Conservation (phyloP, 2,113 vertebrate genomes). For the Sorex fumeus region DNA sequence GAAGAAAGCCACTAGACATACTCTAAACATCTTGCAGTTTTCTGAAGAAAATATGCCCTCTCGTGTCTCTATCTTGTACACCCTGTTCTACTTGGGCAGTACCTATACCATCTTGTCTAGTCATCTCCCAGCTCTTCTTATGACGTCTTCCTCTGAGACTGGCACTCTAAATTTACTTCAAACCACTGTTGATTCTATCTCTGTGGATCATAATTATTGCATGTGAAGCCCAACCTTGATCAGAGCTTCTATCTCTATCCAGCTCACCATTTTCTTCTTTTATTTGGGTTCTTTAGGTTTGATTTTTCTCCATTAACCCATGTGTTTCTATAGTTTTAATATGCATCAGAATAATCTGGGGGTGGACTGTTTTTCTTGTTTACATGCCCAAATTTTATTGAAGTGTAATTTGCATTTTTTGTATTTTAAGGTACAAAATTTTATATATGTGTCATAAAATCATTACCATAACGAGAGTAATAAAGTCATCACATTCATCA, state of each 20-base stretch:
- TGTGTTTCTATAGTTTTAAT: neutral
- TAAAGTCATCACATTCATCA: neutral
- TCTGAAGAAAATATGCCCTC: neutral
- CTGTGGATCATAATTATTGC: neutral
- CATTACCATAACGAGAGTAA: neutral
- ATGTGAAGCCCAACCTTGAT: accelerated
- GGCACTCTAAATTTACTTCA: accelerated
- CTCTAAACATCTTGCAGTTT: too few relatives aligned
- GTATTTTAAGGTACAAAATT: too few relatives aligned
- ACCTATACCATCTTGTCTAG: neutral
- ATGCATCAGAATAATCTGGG: neutral
- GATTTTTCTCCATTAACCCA: neutral
- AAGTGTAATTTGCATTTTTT: neutral
- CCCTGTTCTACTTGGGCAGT: neutral
- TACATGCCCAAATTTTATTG: neutral
- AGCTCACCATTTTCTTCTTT: too few relatives aligned
- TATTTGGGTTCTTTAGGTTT: too few relatives aligned
- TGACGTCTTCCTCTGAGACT: neutral
- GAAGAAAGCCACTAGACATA: neutral
- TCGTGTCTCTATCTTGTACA: neutral
- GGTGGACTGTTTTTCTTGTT: neutral
- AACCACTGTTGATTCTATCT: neutral
- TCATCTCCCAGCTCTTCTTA: neutral
- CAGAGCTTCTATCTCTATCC: neutral
- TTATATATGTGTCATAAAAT: neutral